Evolutionary conservation across 2,888 invertebrate species (phyloP).

Genomic region (Rhaphigaster nebulosa): DNA sequence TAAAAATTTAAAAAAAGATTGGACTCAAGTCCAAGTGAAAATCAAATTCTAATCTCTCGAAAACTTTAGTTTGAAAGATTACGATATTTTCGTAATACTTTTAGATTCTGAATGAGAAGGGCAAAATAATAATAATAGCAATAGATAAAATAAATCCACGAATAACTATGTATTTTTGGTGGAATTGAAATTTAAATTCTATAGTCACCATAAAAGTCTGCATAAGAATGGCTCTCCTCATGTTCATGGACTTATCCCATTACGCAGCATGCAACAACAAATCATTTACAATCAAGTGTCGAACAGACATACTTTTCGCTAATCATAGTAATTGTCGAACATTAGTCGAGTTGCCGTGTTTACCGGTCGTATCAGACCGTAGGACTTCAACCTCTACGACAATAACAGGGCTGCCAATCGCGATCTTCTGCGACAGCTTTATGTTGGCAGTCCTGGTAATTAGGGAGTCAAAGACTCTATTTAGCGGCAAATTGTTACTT

Average conservation of each 20-base stretch:
- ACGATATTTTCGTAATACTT: no score
- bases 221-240: background rate
- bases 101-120: no score
- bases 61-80: no score
- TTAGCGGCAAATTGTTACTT: background rate
- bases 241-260: background rate
- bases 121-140: no score
- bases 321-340: background rate
- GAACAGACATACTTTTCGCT: background rate
- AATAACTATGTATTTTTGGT: background rate
- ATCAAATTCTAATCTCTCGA: no score
- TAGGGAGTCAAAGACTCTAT: background rate
- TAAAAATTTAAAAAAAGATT: no score
- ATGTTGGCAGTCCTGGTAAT: background rate
- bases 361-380: background rate
- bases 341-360: background rate
- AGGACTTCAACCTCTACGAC: background rate
- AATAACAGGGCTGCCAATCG: slow-evolving; percentile 18
- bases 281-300: background rate
- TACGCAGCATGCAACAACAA: background rate
- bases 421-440: slow-evolving; percentile 11
- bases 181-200: background rate
- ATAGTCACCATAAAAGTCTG: background rate
- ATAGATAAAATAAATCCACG: background rate
- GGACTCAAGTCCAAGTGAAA: no score